Percentiles rank a stretch among this genome's conserved stretches.
phyloP scores from a whole-genome alignment of 2,113 vertebrate species.

The Bubo scandiacus region DNA sequence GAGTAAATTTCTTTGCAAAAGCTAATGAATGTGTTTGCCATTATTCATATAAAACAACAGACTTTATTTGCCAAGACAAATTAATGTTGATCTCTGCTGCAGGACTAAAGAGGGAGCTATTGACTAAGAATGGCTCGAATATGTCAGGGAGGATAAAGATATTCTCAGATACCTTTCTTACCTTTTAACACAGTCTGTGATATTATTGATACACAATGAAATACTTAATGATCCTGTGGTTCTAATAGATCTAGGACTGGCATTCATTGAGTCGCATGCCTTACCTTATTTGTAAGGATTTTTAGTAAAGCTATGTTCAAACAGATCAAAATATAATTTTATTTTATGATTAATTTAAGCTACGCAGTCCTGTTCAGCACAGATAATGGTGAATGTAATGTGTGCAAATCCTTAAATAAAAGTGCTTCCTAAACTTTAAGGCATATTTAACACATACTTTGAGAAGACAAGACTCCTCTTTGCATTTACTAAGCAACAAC shows the following conservation, averaged over 20 bases:
- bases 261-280: neutral
- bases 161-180: neutral
- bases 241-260: neutral
- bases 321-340: neutral
- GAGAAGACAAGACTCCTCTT: neutral
- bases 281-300: neutral
- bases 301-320: neutral
- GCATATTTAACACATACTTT: neutral
- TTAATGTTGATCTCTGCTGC: neutral
- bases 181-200: neutral
- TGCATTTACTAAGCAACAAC: neutral
- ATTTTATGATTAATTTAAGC: neutral
- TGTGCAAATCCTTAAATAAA: neutral
- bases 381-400: neutral
- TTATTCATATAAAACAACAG: neutral
- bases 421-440: neutral
- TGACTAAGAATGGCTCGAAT: constrained; percentile 58
- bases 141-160: neutral
- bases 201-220: constrained; percentile 5
- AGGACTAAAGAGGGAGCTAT: constrained; percentile 76
- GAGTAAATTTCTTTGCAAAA: neutral
- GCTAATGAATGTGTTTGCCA: neutral
- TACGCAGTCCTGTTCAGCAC: neutral
- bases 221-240: neutral
- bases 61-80: constrained; percentile 20